Conservation (phyloP, 2,888 invertebrate genomes). For the Tiliacea aurago region DNA sequence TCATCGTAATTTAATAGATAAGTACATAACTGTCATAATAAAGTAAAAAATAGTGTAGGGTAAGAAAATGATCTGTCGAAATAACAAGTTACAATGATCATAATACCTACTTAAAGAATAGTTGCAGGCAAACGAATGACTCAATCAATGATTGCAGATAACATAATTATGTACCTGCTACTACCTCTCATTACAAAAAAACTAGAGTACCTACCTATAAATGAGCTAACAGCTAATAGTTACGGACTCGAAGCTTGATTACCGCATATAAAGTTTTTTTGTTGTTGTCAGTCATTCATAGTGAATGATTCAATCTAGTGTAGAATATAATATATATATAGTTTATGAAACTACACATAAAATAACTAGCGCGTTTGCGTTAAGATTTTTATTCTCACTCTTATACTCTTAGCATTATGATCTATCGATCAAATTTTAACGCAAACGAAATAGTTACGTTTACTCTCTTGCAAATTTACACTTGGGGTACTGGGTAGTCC, state of each 20-base stretch:
- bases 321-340: background rate
- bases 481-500: background rate
- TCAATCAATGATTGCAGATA: slow-evolving; percentile 19
- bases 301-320: background rate
- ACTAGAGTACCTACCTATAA: background rate
- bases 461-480: no score
- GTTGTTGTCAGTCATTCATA: background rate
- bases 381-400: no score
- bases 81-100: slow-evolving; percentile 4
- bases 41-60: background rate
- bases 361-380: no score
- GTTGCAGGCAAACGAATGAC: slow-evolving; percentile 6
- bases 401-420: no score
- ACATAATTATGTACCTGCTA: background rate
- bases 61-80: background rate
- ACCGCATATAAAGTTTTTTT: background rate
- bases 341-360: background rate
- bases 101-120: slow-evolving; percentile 19
- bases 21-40: background rate
- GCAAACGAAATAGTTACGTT: no score
- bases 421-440: no score
- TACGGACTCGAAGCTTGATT: background rate
- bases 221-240: background rate
- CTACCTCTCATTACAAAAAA: background rate
- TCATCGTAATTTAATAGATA: background rate